A percentile compares a stretch with the other conserved stretches of the same genome.
Conservation (phyloP, 2,113 vertebrate genomes). For the Hylia prasina region DNA sequence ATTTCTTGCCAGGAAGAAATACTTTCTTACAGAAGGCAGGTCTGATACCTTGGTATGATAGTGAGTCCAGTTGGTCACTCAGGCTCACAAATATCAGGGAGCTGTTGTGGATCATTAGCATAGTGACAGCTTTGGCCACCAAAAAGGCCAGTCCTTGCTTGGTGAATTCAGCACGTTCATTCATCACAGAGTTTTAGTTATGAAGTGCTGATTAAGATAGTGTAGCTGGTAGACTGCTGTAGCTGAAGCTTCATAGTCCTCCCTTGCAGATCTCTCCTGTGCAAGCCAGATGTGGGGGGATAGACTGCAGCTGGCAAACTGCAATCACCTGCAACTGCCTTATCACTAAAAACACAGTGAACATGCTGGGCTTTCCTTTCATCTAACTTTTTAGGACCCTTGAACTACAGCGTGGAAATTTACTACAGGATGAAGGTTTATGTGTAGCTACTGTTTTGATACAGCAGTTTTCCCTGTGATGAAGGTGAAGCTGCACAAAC, state of each 20-base stretch:
- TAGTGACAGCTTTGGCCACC: neutral
- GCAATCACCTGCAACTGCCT: neutral
- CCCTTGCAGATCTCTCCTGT: neutral
- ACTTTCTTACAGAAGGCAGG: neutral
- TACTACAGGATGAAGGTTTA: neutral
- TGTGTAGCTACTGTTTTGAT: neutral
- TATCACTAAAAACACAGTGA: neutral
- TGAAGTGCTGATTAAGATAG: neutral
- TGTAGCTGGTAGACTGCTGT: neutral
- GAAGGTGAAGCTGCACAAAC: neutral
- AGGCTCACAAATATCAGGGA: neutral
- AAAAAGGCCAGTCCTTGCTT: neutral
- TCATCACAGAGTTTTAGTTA: neutral
- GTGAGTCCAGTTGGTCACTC: neutral
- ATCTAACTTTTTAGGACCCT: neutral
- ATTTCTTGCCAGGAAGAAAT: neutral
- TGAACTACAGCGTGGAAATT: neutral
- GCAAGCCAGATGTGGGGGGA: neutral
- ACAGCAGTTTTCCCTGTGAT: neutral
- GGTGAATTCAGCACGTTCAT: neutral
- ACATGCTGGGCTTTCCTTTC: neutral
- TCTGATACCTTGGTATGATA: neutral
- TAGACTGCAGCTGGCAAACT: neutral
- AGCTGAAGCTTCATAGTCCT: neutral
- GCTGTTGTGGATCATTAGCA: neutral